Base-by-base conservation (phyloP, 2,888 invertebrate species). In the Philereme transversata region DNA sequence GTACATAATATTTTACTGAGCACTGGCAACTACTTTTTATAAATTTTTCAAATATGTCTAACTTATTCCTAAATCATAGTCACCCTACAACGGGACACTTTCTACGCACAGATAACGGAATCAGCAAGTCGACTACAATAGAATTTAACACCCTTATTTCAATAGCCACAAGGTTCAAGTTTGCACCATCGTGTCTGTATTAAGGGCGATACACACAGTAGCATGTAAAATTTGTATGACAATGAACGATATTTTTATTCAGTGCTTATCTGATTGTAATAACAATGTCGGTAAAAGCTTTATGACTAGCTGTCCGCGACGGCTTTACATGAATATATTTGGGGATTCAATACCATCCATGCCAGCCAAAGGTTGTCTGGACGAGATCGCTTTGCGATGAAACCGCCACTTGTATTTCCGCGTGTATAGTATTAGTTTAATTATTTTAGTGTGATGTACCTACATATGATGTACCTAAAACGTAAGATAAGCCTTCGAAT, bases 51-150 rank as follows among this genome's bases (percentile, higher is more conserved):
- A 22, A 22, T 22, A 22, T 70, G 60, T 70, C 69, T 63, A 48
- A 64, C 55, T 57, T 61, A 68, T 54, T 57, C 56, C 44, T 46
- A 72, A 69, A 59, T 56, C 60, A 67, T 76, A 67, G 81, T 66
- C 78, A 78, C 81, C 76, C 75, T 76, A 78, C 66, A 71, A 76
- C 79, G 84, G 82, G 86, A 87, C 88, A 88, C 88, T 88, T 87
- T 88, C 87, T 87, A 87, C 78, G 81, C 76, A 68, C 73, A 82
- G 82, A 82, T 83, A 84, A 80, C 82, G 75, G 80, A 81, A 82
- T 79, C 79, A 77, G 74, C 68, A 73, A 68, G 66, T 67, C 66
- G 71, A 73, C 75, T 69, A 78, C 77, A 78, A 78, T 77, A 70
- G 68, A 64, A 60, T 64, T 52, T 57, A 60, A 69, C 69, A 66